Evolutionary conservation across 2,888 invertebrate species (phyloP), one percentile per base, ranked within the genome.

Genomic region (Piscicola geometra): DNA sequence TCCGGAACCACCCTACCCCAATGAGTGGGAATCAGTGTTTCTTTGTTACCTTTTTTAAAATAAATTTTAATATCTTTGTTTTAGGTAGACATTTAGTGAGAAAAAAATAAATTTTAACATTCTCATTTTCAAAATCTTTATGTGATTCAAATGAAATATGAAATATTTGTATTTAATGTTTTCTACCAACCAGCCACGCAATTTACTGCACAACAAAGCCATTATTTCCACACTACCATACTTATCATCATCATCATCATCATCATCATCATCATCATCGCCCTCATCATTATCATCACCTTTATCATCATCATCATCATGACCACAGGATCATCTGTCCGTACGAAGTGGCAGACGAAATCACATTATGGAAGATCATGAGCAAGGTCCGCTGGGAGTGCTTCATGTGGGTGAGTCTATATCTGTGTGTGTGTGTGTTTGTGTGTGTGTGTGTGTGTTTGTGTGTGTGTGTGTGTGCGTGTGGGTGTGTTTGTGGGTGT

Each of bases 1-100:
- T 85, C 99, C 98, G 0, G 90, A 92, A 82, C 99, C 99, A 70
- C 99, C 99, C 0, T 99, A 99, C 88, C 99, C 99, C 32, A 94
- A 94, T 84, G 93, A 96, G 80, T 80, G 72, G 76, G 79, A 5
- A 15, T 15, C 41, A 41, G 9, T 41, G 5, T 41, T 9, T 15
- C 15, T 41, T 21, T 64, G 5, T 28, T 64, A 64, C 5, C n/a
- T 21, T 30, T 64, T 3, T 30, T 9, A 64, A 64, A 9, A 64
- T 9, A 3, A 64, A 5, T 64, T 64, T 3, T 12, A 64, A 64
- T 28, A 64, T 64, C 18, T n/a, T n/a, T n/a, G n/a, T n/a, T n/a
- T n/a, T n/a, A n/a, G n/a, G n/a, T n/a, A n/a, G n/a, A n/a, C n/a
- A n/a, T n/a, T n/a, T n/a, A n/a, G n/a, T n/a, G n/a, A n/a, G n/a